These are phyloP conservation scores for Sceloporus tristichus DNA, from an alignment of 2,113 vertebrate genomes.

Conservation along the genomic window DNA sequence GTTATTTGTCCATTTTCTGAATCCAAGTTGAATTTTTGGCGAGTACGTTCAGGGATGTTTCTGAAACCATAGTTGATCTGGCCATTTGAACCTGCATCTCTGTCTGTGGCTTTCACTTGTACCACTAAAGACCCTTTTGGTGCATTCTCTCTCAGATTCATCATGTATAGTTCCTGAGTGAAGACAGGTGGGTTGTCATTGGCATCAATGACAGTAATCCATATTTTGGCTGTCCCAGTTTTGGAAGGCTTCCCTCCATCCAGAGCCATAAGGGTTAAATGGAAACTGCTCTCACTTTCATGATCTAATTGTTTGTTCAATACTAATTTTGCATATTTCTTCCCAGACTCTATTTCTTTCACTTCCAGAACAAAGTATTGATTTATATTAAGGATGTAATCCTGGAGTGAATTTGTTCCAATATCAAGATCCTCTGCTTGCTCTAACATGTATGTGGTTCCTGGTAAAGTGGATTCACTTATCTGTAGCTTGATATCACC, in stretches of 20 bases:
- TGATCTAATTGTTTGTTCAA: conserved; percentile 73
- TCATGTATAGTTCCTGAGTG: conserved; percentile 67
- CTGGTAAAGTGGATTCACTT: conserved; percentile 37
- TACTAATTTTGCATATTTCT: conserved; percentile 66
- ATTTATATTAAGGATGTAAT: conserved; percentile 59
- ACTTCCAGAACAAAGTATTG: conserved; percentile 61
- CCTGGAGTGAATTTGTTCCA: conserved; percentile 67
- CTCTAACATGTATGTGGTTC: conserved; percentile 64
- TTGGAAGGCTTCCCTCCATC: conserved; percentile 77
- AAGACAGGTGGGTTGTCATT: conserved; percentile 81
- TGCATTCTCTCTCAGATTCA: conserved; percentile 70
- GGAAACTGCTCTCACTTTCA: conserved; percentile 67
- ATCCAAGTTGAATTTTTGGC: conserved; percentile 69
- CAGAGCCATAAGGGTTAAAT: conserved; percentile 73
- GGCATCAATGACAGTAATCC: conserved; percentile 73
- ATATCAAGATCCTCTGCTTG: conserved; percentile 64
- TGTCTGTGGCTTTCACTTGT: conserved; percentile 72
- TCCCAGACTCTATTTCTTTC: conserved; percentile 55
- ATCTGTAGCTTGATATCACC: too few species aligned
- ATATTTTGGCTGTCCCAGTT: conserved; percentile 72
- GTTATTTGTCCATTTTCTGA: conserved; percentile 68
- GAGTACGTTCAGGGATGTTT: conserved; percentile 59
- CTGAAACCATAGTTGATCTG: conserved; percentile 72
- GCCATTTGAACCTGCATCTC: conserved; percentile 73
- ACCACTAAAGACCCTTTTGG: conserved; percentile 69